phyloP scores from a whole-genome alignment of 2,888 invertebrate genomes.

The Xestia ashworthii region DNA sequence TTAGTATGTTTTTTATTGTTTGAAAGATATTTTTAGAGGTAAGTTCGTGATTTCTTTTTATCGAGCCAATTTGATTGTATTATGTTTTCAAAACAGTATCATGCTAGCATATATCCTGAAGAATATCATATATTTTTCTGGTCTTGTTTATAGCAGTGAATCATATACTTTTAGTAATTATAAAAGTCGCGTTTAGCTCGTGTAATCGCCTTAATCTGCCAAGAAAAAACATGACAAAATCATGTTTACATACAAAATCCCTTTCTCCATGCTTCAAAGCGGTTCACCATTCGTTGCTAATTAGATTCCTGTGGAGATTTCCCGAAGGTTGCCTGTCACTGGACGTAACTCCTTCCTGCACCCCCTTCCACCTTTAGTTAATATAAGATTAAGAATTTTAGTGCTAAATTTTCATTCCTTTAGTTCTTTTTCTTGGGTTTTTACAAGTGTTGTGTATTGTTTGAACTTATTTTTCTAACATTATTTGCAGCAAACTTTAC shows the following conservation, averaged over 20 bases:
- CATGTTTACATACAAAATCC: not conserved
- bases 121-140: no score
- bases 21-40: no score
- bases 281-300: constrained; percentile 49
- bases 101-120: no score
- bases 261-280: not conserved
- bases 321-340: constrained; percentile 64
- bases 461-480: not conserved
- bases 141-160: no score
- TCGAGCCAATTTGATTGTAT: no score
- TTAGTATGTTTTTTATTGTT: no score
- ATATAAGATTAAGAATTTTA: constrained; percentile 12
- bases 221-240: not conserved
- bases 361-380: not conserved
- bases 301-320: constrained; percentile 71
- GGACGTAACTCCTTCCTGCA: not conserved
- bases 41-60: no score
- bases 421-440: not conserved
- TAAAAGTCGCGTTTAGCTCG: no score
- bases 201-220: not conserved
- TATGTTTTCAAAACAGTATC: no score
- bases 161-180: no score
- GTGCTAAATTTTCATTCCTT: constrained; percentile 18
- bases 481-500: not conserved
- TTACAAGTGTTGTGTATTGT: not conserved